Base-by-base conservation (phyloP, 2,888 invertebrate genomes). In the Pterostichus niger region DNA sequence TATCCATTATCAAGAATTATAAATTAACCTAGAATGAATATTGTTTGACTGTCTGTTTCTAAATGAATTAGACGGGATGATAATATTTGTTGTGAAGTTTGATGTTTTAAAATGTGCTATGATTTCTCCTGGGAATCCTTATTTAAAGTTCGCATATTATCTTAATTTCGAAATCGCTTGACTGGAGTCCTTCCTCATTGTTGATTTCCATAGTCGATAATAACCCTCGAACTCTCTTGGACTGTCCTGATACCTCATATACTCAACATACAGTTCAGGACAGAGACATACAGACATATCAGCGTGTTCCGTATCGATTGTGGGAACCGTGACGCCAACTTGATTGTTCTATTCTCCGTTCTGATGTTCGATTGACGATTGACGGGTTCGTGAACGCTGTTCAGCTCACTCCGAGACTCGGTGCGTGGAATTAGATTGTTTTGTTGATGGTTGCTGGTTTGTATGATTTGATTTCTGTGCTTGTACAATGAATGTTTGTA, bases 311-410 rank as follows among this genome's bases (percentile, higher is more conserved):
- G 76, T 54, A 76, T 76, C 54, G 76, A 76, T 76, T 76, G 76
- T 33, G 54, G 52, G 10, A 54, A 13, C 35, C 56, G 56, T 76
- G 76, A 76, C 75, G 56, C 76, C 15, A 15, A 15, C 56, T 54
- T 76, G 76, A 76, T 76, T 76, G 76, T 76, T 76, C 76, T 76
- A 56, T 76, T 52, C 76, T 56, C 56, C 17, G 49, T 46, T 33
- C 49, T 64, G 64, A 64, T 71, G 68, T 71, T 71, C 77, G 40
- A 44, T 77, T 59, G 77, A 44, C 59, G 59, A 59, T 59, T 77
- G 77, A 59, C 77, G 40, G 59, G 59, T 44, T 46, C 33, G 17
- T 77, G 56, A 77, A 49, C 77, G 77, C 77, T 35, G 52, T 76
- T 52, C 13, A 13, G 17, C 56, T 56, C 56, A 17, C 9, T 17